Percentiles rank a stretch among this genome's conserved stretches.
Conservation (phyloP, 2,113 vertebrate species). For the Neoarius graeffei region DNA sequence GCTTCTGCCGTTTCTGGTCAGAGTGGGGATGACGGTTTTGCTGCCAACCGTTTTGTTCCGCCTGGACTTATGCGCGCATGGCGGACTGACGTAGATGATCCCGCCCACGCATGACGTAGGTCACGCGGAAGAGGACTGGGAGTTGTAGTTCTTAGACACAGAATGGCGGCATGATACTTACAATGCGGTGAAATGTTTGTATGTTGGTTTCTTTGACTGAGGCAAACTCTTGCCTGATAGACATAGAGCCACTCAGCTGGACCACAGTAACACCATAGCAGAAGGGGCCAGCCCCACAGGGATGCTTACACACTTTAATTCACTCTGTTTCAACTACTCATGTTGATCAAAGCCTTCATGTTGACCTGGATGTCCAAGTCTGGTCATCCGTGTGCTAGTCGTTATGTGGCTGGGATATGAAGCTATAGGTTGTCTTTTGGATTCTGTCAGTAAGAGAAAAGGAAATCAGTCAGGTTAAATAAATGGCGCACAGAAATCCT, state of each 20-base stretch:
- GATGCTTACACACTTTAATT: neutral
- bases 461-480: conserved; percentile 17
- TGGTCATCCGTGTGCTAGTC: neutral
- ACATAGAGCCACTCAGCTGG: conserved; percentile 34
- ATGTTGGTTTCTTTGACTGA: conserved; percentile 21
- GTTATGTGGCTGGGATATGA: neutral
- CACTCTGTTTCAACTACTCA: neutral
- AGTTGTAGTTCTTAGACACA: too few relatives aligned
- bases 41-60: too few relatives aligned
- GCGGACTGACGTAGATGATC: too few relatives aligned
- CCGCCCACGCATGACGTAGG: too few relatives aligned
- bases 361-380: neutral
- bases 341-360: neutral
- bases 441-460: conserved; percentile 45
- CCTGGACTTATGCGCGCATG: too few relatives aligned
- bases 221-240: conserved; percentile 13
- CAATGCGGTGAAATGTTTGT: neutral
- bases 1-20: too few relatives aligned
- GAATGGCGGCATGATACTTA: too few relatives aligned
- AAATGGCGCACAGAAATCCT: conserved; percentile 18
- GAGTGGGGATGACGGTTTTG: too few relatives aligned
- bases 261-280: conserved; percentile 24
- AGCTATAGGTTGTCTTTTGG: conserved; percentile 13
- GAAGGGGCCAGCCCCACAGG: neutral
- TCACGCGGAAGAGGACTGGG: too few relatives aligned